These are phyloP conservation scores for Ceraclea dissimilis DNA, from an alignment of 2,888 invertebrate species.

Conservation along the genomic window DNA sequence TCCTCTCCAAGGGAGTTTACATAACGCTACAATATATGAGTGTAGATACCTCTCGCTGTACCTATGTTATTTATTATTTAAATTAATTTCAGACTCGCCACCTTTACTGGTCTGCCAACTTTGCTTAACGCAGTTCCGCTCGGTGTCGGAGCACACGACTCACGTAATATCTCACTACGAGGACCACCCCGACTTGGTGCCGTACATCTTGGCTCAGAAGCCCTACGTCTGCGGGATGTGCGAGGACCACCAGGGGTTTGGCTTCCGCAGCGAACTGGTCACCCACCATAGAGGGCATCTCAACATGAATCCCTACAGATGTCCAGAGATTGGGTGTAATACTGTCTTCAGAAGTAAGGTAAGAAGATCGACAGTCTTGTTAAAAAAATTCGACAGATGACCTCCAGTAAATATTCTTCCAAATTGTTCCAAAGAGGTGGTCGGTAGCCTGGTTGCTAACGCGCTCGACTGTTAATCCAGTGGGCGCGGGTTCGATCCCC, in stretches of 20 bases:
- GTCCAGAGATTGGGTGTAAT: conserved; percentile 26
- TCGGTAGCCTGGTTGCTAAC: no score
- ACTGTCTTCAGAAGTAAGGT: conserved; percentile 25
- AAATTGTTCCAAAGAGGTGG: background rate
- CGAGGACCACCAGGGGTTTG: conserved; percentile 9
- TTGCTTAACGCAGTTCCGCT: conserved; percentile 58
- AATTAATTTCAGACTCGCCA: no score
- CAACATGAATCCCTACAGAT: conserved; percentile 26
- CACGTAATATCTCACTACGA: conserved; percentile 56
- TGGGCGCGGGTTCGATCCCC: no score
- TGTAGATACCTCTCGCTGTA: no score
- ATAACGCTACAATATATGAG: no score
- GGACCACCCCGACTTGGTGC: conserved; percentile 17
- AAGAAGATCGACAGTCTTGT: no score
- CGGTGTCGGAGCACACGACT: conserved; percentile 56
- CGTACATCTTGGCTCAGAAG: conserved; percentile 19
- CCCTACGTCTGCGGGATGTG: conserved; percentile 26
- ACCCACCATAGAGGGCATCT: conserved; percentile 28
- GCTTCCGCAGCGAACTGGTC: conserved; percentile 26
- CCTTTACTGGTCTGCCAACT: conserved; percentile 48
- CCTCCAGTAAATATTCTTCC: no score
- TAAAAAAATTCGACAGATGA: no score
- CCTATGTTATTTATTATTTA: no score
- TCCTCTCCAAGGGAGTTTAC: no score
- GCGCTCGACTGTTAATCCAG: no score